phyloP scores from a whole-genome alignment of 2,113 vertebrate species.

The Eublepharis macularius region DNA sequence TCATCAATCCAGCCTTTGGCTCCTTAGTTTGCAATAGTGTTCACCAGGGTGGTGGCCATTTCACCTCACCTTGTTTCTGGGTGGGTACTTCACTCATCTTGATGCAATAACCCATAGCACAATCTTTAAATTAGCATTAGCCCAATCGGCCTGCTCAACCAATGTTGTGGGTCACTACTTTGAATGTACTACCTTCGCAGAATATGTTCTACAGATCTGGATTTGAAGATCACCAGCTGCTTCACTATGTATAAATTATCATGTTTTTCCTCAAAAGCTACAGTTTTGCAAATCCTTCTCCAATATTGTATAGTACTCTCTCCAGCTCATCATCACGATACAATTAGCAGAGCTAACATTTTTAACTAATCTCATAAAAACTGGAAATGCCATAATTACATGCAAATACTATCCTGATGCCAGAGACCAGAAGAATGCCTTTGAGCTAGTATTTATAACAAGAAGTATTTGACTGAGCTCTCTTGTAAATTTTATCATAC shows the following conservation, averaged over 20 bases:
- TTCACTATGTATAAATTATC: background rate
- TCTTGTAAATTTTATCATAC: slow-evolving; percentile 91
- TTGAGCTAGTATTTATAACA: slow-evolving; percentile 86
- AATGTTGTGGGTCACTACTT: background rate
- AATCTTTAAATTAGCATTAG: background rate
- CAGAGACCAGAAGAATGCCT: slow-evolving; percentile 79
- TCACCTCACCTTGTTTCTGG: too few relatives aligned
- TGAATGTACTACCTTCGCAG: background rate
- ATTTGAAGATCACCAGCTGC: background rate
- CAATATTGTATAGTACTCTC: background rate
- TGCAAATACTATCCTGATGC: slow-evolving; percentile 80
- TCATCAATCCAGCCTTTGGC: background rate
- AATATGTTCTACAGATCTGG: background rate
- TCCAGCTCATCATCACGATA: slow-evolving; percentile 47
- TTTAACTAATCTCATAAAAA: slow-evolving; percentile 72
- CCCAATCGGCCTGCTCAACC: background rate
- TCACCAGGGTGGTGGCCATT: too few relatives aligned
- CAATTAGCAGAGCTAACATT: slow-evolving; percentile 69
- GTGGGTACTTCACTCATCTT: background rate
- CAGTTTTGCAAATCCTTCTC: background rate
- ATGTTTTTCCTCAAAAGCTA: background rate
- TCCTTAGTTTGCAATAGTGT: background rate
- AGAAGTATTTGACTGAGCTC: slow-evolving; percentile 74
- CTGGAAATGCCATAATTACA: slow-evolving; percentile 80
- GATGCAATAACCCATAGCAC: background rate